Conservation (phyloP, 2,113 vertebrate genomes). For the Hyperopisus bebe region DNA sequence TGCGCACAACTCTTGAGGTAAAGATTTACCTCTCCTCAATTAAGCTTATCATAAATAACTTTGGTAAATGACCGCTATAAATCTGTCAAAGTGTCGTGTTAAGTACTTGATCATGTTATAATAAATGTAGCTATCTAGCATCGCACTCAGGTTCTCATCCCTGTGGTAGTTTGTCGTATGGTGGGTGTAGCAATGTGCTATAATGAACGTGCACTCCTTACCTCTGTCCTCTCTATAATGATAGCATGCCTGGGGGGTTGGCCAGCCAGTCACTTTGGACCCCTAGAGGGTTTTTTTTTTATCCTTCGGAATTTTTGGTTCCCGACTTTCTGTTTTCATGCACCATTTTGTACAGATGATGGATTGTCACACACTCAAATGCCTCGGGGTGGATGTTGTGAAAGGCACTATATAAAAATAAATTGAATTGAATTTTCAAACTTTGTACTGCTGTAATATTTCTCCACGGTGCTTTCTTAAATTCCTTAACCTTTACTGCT, state of each 20-base stretch:
- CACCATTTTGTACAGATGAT: neutral
- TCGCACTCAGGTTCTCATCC: neutral
- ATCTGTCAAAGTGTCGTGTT: neutral
- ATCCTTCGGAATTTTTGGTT: neutral
- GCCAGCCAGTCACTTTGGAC: neutral
- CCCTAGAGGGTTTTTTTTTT: neutral
- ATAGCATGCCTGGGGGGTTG: neutral
- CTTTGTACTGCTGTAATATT: neutral
- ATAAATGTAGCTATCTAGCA: neutral
- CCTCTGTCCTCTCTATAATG: neutral
- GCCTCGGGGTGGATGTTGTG: neutral
- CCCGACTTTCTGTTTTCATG: neutral
- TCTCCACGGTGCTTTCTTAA: neutral
- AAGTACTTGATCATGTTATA: neutral
- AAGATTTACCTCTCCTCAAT: neutral
- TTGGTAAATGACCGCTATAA: neutral
- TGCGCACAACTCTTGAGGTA: neutral
- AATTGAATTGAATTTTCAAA: neutral
- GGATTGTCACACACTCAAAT: neutral
- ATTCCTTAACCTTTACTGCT: neutral
- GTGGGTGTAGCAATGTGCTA: too few relatives aligned
- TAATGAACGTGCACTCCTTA: too few relatives aligned
- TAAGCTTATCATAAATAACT: neutral
- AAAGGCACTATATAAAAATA: neutral
- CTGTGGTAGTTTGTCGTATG: too few relatives aligned